Conservation (phyloP, 2,888 invertebrate species). For the Pimpla rufipes region DNA sequence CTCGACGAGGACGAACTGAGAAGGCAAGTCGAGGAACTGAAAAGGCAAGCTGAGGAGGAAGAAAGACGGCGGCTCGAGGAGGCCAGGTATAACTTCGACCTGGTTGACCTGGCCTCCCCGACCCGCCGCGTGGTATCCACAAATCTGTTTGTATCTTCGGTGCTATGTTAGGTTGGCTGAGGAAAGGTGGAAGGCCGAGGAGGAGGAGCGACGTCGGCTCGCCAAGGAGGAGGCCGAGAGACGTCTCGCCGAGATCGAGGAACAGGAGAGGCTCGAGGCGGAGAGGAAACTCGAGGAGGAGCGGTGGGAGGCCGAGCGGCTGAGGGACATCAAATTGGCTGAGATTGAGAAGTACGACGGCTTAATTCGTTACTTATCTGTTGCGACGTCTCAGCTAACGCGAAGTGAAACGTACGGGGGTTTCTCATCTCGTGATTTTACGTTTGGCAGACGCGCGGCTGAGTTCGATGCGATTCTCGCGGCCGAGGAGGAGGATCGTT, state of each 20-base stretch:
- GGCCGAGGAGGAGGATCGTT: constrained; percentile 85
- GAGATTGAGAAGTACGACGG: constrained; percentile 63
- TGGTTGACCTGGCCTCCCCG: constrained; percentile 67
- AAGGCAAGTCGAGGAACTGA: constrained; percentile 72
- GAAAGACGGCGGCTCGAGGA: constrained; percentile 71
- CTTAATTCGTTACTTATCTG: neutral
- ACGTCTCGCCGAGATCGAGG: constrained; percentile 86
- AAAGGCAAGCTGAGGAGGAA: constrained; percentile 73
- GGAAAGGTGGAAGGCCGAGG: constrained; percentile 79
- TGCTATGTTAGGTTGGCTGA: constrained; percentile 78
- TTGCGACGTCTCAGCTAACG: neutral
- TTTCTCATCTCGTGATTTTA: neutral
- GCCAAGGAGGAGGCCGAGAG: constrained; percentile 85
- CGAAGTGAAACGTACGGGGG: neutral
- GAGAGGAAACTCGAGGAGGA: constrained; percentile 86
- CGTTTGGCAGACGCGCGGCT: constrained; percentile 72
- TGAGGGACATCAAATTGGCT: constrained; percentile 85
- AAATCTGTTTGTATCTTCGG: constrained; percentile 65
- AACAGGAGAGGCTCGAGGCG: constrained; percentile 86
- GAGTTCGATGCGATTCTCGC: constrained; percentile 77
- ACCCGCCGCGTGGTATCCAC: constrained; percentile 58
- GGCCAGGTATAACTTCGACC: constrained; percentile 71
- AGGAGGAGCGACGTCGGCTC: constrained; percentile 80
- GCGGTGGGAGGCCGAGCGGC: constrained; percentile 83
- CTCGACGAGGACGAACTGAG: constrained; percentile 73